A percentile compares a stretch with the other conserved stretches of the same genome.
These are phyloP conservation scores for Microtus pennsylvanicus DNA, from an alignment of 2,113 vertebrate species.

Conservation along the genomic window DNA sequence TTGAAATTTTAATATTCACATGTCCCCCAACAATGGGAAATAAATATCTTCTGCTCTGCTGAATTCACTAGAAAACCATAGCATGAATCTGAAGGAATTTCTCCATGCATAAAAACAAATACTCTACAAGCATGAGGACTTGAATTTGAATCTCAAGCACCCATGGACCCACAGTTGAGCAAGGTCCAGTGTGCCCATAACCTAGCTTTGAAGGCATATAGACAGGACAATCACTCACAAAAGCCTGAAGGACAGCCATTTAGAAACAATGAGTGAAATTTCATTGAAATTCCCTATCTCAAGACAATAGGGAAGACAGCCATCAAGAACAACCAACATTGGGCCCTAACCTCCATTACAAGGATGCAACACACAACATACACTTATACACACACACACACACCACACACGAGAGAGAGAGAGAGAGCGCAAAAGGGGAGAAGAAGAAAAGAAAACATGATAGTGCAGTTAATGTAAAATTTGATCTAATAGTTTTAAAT, in stretches of 20 bases:
- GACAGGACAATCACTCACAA: not conserved
- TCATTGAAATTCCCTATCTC: not conserved
- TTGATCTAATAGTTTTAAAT: not conserved
- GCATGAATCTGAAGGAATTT: too few species aligned
- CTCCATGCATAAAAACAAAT: not conserved
- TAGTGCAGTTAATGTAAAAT: not conserved
- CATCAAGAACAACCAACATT: not conserved
- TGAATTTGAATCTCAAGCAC: too few species aligned
- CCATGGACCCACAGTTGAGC: not conserved
- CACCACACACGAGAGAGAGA: too few species aligned
- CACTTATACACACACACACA: not conserved
- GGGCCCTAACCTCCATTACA: not conserved
- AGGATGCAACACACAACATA: not conserved
- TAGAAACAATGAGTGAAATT: not conserved
- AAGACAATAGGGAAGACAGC: not conserved
- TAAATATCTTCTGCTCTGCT: not conserved
- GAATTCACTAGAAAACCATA: not conserved
- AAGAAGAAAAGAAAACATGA: not conserved
- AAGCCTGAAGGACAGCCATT: rapidly evolving
- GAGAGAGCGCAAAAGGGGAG: too few species aligned
- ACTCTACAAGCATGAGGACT: too few species aligned
- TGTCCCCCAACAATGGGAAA: not conserved
- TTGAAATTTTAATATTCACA: not conserved
- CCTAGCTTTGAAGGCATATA: not conserved
- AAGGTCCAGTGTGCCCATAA: not conserved